phyloP scores from a whole-genome alignment of 37 sponge, comb jelly and placozoan species.

The Diacarnus erythraeanus region DNA sequence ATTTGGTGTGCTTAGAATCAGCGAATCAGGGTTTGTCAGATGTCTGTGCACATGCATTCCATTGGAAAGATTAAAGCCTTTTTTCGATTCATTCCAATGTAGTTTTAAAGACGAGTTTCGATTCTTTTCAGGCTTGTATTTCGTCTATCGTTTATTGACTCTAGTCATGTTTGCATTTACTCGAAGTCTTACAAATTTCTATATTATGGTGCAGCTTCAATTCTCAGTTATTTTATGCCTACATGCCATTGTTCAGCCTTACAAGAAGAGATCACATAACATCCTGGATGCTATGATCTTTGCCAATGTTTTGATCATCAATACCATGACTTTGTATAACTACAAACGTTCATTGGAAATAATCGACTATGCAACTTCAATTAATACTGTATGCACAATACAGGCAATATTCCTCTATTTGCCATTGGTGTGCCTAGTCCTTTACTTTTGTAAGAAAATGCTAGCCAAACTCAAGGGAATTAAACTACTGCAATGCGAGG shows the following conservation, averaged over 20 bases:
- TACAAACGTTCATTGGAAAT: background rate
- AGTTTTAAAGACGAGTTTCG: conserved; percentile 28
- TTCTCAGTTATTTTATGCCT: background rate
- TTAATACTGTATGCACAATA: background rate
- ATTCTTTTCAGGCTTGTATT: conserved; percentile 16
- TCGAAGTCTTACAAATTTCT: background rate
- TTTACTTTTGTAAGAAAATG: too few relatives aligned
- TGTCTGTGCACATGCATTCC: background rate
- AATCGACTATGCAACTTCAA: background rate
- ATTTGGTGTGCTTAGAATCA: background rate
- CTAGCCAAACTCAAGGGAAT: background rate
- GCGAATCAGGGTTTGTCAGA: background rate
- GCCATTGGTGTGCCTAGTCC: background rate
- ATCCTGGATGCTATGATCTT: background rate
- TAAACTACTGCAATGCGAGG: background rate
- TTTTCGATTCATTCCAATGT: conserved; percentile 24
- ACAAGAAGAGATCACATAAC: conserved; percentile 8
- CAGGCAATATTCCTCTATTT: background rate
- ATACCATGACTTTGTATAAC: conserved; percentile 20
- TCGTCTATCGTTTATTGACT: conserved; percentile 5
- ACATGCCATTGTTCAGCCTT: conserved; percentile 14
- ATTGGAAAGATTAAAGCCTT: conserved; percentile 23
- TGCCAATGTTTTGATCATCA: conserved; percentile 11
- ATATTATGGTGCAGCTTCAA: background rate
- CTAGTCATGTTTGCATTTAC: background rate